Conservation (phyloP, 2,888 invertebrate species). For the Napeogenes inachia region DNA sequence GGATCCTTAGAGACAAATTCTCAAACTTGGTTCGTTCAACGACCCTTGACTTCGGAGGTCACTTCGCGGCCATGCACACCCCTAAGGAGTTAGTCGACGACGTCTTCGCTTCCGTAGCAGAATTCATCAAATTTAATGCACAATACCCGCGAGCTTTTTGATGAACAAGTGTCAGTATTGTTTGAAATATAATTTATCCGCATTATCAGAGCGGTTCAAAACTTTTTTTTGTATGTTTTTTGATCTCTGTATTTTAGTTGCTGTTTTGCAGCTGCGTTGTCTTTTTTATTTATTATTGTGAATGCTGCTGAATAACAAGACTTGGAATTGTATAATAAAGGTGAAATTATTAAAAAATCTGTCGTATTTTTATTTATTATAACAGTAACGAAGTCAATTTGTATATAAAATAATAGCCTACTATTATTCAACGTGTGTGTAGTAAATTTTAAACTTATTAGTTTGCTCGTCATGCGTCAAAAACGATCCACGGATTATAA, state of each 20-base stretch:
- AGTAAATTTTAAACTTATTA: no score
- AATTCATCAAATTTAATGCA: constrained; percentile 48
- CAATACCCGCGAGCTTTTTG: background rate
- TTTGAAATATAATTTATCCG: background rate
- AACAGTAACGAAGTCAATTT: no score
- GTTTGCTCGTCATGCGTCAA: no score
- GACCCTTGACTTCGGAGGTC: constrained; percentile 83
- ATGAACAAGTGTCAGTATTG: background rate
- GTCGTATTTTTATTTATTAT: no score
- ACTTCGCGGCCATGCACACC: constrained; percentile 90
- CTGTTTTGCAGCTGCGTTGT: background rate
- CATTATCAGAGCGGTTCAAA: background rate
- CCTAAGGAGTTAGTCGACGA: constrained; percentile 84
- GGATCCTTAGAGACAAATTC: constrained; percentile 79
- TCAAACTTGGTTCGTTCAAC: constrained; percentile 82
- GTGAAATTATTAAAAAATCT: background rate
- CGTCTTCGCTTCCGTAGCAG: constrained; percentile 46
- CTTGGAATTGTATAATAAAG: background rate
- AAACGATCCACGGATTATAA: no score
- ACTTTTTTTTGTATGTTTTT: background rate
- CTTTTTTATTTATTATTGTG: no score
- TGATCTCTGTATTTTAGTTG: constrained; percentile 1
- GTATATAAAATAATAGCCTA: no score
- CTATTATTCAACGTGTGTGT: no score
- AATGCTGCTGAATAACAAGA: background rate